Percentiles rank a stretch among this genome's conserved stretches.
Evolutionary conservation across 1,140 invertebrate genomes (phyloP).

Genomic region (Drosophila ficusphila): DNA sequence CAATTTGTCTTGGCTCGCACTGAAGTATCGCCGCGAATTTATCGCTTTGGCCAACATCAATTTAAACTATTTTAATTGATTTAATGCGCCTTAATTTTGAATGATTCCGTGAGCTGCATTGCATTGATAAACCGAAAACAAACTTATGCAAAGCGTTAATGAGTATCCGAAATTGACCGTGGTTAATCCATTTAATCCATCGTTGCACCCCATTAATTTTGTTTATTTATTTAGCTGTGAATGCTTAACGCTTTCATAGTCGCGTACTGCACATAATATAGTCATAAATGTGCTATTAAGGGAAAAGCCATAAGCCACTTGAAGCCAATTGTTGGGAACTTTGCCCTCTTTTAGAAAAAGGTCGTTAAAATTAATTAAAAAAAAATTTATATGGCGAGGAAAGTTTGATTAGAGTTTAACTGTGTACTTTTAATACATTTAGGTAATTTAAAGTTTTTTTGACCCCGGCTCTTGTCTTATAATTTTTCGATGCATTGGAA

Average conservation of each 20-base stretch:
- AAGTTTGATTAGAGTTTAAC: background rate
- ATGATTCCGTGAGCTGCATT: constrained; percentile 17
- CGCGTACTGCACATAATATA: constrained; percentile 41
- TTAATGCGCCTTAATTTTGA: constrained; percentile 45
- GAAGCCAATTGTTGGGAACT: constrained; percentile 31
- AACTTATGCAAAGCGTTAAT: constrained; percentile 23
- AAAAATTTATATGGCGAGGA: too few species aligned
- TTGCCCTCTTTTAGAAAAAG: constrained; percentile 25
- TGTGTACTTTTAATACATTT: background rate
- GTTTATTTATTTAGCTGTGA: constrained; percentile 6
- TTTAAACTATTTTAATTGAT: constrained; percentile 77
- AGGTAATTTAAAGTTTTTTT: background rate
- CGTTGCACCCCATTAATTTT: constrained; percentile 39
- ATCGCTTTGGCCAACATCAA: constrained; percentile 37
- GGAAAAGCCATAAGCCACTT: constrained; percentile 49
- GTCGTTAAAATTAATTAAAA: constrained; percentile 38
- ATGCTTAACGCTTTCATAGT: constrained; percentile 15
- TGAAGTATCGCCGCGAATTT: constrained; percentile 54
- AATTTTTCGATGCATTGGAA: too few species aligned
- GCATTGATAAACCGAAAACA: constrained; percentile 34
- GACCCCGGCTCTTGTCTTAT: too few species aligned
- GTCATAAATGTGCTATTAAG: constrained; percentile 57
- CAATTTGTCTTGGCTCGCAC: constrained; percentile 60
- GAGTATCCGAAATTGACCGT: background rate
- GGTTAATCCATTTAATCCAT: too few species aligned